A percentile compares a stretch with the other conserved stretches of the same genome.
phyloP scores from a whole-genome alignment of 2,797 vertebrate species.

The Pagetopsis macropterus region DNA sequence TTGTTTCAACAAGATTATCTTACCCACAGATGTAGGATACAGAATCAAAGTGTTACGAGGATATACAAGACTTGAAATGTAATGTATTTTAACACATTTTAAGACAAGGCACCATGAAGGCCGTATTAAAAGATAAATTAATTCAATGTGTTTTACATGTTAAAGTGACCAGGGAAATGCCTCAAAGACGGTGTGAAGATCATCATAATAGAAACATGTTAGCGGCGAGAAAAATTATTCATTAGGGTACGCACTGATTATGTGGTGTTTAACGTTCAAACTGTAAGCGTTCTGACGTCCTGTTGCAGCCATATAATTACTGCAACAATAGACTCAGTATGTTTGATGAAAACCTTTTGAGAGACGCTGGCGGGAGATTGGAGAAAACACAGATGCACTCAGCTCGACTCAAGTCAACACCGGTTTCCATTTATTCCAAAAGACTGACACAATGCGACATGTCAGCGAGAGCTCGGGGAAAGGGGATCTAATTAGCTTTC shows the following conservation, averaged over 20 bases:
- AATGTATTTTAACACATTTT: too few species aligned
- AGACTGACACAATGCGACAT: constrained; percentile 43
- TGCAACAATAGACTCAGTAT: constrained; percentile 8
- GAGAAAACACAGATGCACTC: constrained; percentile 20
- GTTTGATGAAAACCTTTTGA: constrained; percentile 26
- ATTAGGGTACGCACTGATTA: neutral
- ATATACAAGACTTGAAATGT: too few species aligned
- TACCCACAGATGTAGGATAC: too few species aligned
- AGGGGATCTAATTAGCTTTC: constrained; percentile 70
- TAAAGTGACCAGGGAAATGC: too few species aligned
- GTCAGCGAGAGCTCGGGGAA: constrained; percentile 55
- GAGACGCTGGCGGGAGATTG: constrained; percentile 17
- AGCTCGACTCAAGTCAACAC: constrained; percentile 47
- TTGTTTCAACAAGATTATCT: too few species aligned
- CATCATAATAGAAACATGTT: neutral
- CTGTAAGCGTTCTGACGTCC: neutral
- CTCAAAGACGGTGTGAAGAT: neutral
- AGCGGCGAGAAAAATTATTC: neutral
- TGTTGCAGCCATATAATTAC: constrained; percentile 10
- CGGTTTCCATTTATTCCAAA: constrained; percentile 58
- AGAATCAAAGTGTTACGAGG: too few species aligned
- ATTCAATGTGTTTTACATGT: too few species aligned
- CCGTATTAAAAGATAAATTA: too few species aligned
- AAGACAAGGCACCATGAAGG: too few species aligned
- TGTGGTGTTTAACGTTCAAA: neutral